A percentile compares a stretch with the other conserved stretches of the same genome.
Conservation (phyloP, 2,888 invertebrate genomes). For the Bursaphelenchus okinawaensis region DNA sequence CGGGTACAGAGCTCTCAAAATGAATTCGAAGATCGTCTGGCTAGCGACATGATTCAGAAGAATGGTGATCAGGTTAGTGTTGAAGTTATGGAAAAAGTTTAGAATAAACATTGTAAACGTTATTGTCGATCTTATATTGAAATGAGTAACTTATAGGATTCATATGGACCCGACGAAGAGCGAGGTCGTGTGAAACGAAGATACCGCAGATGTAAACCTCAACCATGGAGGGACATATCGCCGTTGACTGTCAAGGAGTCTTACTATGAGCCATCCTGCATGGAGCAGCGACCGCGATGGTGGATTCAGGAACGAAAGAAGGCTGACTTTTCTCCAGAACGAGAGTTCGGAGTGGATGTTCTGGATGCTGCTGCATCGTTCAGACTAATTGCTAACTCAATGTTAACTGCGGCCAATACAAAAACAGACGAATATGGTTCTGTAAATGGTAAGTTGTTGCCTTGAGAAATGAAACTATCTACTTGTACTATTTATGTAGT, state of each 20-base stretch:
- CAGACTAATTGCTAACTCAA: conserved; percentile 38
- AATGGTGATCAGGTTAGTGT: not conserved
- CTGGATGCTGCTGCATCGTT: conserved; percentile 43
- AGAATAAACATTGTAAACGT: no score
- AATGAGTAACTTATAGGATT: not conserved
- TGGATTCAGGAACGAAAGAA: conserved; percentile 45
- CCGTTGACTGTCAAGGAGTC: conserved; percentile 5
- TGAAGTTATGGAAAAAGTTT: no score
- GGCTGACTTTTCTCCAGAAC: conserved; percentile 38
- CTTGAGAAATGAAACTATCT: not conserved
- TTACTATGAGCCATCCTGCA: conserved; percentile 8
- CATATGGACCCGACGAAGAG: not conserved
- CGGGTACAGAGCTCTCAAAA: conserved; percentile 20
- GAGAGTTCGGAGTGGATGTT: conserved; percentile 21
- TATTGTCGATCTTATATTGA: no score
- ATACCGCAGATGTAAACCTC: not conserved
- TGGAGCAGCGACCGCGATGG: conserved; percentile 43
- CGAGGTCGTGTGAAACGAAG: not conserved
- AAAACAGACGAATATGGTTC: conserved; percentile 45
- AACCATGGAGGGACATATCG: conserved; percentile 2
- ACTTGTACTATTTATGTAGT: conserved; percentile 9
- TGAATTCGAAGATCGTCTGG: conserved; percentile 15
- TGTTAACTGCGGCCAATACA: conserved; percentile 19
- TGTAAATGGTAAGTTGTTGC: conserved; percentile 24
- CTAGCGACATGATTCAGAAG: conserved; percentile 10